These are phyloP conservation scores for Miltochrista miniata DNA, from an alignment of 2,888 invertebrate species.

Conservation along the genomic window DNA sequence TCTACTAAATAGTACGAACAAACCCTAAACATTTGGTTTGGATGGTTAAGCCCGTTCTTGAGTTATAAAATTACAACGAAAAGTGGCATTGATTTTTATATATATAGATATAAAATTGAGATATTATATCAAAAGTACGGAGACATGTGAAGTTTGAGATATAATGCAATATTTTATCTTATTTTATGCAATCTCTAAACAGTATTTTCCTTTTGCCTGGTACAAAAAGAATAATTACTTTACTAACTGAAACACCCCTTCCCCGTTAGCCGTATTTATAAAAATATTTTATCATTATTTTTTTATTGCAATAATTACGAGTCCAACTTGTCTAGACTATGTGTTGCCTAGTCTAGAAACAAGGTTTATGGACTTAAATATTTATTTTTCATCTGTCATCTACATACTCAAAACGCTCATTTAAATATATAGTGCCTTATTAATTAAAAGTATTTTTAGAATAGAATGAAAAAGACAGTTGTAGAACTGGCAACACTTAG, in stretches of 20 bases:
- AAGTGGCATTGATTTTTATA: no score
- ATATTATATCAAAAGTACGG: no score
- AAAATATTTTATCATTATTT: conserved; percentile 14
- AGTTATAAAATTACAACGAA: no score
- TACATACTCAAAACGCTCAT: not conserved
- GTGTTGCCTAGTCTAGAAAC: conserved; percentile 13
- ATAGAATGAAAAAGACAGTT: not conserved
- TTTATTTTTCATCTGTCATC: not conserved
- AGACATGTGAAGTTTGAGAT: no score
- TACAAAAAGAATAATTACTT: conserved; percentile 27
- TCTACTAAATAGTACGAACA: no score
- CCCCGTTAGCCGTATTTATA: not conserved
- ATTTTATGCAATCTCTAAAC: no score
- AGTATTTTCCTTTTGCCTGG: conserved; percentile 33
- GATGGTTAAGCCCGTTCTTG: no score
- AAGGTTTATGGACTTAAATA: conserved; percentile 7
- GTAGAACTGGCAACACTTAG: not conserved
- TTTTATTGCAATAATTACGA: not conserved
- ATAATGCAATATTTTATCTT: no score
- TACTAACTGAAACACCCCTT: not conserved
- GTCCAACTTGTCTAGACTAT: conserved; percentile 21
- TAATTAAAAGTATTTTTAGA: not conserved
- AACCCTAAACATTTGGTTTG: no score
- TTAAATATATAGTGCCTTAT: conserved; percentile 3
- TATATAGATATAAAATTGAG: no score